Conservation (phyloP, 37 sponge, comb jelly and placozoan species). For the Aplysina aerophoba region DNA sequence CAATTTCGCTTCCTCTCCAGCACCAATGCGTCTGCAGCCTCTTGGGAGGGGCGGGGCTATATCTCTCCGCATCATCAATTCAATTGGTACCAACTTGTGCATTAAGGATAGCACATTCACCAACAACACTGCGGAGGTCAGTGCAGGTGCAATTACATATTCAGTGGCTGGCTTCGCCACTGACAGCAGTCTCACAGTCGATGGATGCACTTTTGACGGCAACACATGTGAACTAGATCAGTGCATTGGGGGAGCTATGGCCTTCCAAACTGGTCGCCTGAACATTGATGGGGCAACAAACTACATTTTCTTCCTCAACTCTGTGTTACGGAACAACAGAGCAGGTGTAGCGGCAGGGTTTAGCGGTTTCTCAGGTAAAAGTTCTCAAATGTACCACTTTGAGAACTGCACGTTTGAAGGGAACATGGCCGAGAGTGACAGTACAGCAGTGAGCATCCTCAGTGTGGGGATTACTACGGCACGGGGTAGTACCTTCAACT, state of each 20-base stretch:
- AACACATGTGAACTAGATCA: background rate
- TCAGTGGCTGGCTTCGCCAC: background rate
- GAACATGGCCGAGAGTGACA: background rate
- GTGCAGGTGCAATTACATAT: background rate
- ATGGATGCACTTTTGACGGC: background rate
- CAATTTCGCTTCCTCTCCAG: background rate
- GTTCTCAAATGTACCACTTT: no score
- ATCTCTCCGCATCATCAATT: background rate
- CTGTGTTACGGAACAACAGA: no score
- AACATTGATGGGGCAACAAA: no score
- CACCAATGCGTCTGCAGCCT: background rate
- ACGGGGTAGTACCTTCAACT: background rate
- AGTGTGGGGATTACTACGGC: background rate
- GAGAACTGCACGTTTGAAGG: slow-evolving; percentile 3
- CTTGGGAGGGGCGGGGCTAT: slow-evolving; percentile 15
- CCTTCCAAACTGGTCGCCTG: background rate
- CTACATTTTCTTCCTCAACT: no score
- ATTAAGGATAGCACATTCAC: background rate
- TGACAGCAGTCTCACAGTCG: background rate
- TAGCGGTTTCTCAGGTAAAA: no score
- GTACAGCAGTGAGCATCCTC: background rate
- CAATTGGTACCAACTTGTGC: background rate
- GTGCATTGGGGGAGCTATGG: background rate
- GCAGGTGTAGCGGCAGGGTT: no score
- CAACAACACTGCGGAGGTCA: background rate